These are phyloP conservation scores for Agonopterix arenella DNA, from an alignment of 2,888 invertebrate genomes.

Conservation along the genomic window DNA sequence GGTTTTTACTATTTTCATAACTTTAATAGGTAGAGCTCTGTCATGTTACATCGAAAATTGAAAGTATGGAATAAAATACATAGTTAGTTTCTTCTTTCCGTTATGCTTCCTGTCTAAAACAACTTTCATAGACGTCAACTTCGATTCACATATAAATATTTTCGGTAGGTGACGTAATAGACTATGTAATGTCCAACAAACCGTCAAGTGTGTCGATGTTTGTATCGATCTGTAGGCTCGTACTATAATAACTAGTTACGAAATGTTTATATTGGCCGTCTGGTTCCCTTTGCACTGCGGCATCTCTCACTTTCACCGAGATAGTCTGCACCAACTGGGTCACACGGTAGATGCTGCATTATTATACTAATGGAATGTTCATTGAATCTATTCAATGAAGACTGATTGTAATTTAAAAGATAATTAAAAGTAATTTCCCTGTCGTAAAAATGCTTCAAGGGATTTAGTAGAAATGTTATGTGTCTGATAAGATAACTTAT, in stretches of 20 bases:
- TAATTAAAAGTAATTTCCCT: no score
- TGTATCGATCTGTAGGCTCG: constrained; percentile 35
- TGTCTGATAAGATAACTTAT: no score
- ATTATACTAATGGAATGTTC: constrained; percentile 24
- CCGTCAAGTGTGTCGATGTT: constrained; percentile 30
- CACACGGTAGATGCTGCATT: constrained; percentile 29
- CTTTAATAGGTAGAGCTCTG: neutral
- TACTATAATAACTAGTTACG: constrained; percentile 34
- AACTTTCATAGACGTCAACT: constrained; percentile 32
- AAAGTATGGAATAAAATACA: neutral
- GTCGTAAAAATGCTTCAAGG: no score
- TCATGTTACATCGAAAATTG: neutral
- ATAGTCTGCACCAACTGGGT: constrained; percentile 43
- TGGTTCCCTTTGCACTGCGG: constrained; percentile 37
- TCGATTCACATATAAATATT: constrained; percentile 33
- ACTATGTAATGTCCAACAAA: constrained; percentile 39
- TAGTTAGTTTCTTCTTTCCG: constrained; percentile 1
- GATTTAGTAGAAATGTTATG: no score
- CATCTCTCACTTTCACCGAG: constrained; percentile 65
- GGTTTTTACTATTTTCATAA: no score
- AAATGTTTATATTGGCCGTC: constrained; percentile 51
- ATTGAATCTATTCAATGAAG: constrained; percentile 6
- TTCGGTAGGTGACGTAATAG: constrained; percentile 43
- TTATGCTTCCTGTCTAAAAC: constrained; percentile 26
- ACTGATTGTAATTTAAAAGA: constrained; percentile 1